Base-by-base conservation (phyloP, 2,888 invertebrate species). In the Oeneis ivallda region DNA sequence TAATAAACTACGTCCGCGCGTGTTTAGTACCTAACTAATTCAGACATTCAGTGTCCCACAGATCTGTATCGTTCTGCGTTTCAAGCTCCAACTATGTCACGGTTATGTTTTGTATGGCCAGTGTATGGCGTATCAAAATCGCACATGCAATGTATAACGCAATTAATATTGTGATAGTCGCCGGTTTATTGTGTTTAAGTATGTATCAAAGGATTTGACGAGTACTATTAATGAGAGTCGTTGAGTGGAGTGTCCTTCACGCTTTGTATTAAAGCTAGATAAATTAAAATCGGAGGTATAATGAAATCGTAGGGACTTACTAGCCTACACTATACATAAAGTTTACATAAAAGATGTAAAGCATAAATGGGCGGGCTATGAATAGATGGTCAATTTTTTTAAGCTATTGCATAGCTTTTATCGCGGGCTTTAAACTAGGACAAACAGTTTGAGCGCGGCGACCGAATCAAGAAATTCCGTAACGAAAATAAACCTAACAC, bases 1-100 rank as follows among this genome's bases (percentile, higher is more conserved):
- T 66, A 68, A 70, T 70, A 68, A 64, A 58, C 57, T 52, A 62
- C 62, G 52, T 71, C 71, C 71, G 68, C 53, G 64, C 45, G 45
- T 66, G 45, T 66, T 67, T 68, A 68, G 56, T 13, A n/a, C n/a
- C n/a, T n/a, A n/a, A n/a, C n/a, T n/a, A 19, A 56, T 41, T 56
- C 56, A 56, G 56, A 19, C 39, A 32, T 62, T 67, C 68, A 68
- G 65, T 66, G 64, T 64, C 66, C 58, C 53, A 56, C 62, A 62
- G 65, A 69, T 69, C 50, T 52, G 54, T 69, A 70, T 70, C 69
- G 32, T 53, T 54, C 67, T 50, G 56, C 49, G 49, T 19, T 19
- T 19, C 41, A 19, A 7, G 41, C 39, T 13, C 15, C 59, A 69
- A 66, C 19, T 66, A 41, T 69, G 71, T 69, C 71, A 69, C 56